These are phyloP conservation scores for Crenichthys baileyi DNA, from an alignment of 2,797 vertebrate species.

Conservation along the genomic window DNA sequence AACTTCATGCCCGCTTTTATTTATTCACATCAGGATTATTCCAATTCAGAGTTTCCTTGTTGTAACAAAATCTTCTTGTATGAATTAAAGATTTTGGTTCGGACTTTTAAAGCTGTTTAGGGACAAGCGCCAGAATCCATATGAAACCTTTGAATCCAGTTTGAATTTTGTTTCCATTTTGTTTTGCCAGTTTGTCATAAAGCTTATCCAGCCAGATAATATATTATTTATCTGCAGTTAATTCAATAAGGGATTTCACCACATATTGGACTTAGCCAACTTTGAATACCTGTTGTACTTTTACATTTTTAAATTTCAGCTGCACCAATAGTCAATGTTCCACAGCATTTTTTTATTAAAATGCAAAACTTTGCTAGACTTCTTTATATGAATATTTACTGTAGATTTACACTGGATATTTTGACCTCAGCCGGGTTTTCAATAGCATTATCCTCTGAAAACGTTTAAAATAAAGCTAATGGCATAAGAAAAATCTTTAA, in stretches of 20 bases:
- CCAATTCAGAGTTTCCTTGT: not conserved
- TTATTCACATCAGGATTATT: not conserved
- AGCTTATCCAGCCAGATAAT: not conserved
- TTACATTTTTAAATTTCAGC: too few species aligned
- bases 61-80: not conserved
- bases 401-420: not conserved
- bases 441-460: not conserved
- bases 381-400: not conserved
- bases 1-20: not conserved
- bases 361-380: not conserved
- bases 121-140: not conserved
- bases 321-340: not conserved
- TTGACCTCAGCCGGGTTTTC: not conserved
- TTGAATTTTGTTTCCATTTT: too few species aligned
- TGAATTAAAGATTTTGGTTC: not conserved
- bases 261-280: not conserved
- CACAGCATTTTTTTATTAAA: not conserved
- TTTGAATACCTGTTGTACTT: not conserved
- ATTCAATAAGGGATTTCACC: not conserved
- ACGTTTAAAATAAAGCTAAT: not conserved
- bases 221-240: not conserved
- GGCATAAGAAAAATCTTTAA: not conserved
- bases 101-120: not conserved
- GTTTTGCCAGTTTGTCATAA: too few species aligned
- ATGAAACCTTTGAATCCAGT: not conserved